Percentiles rank a stretch among this genome's conserved stretches.
These are phyloP conservation scores for Scolopax bukidnonensis DNA, from an alignment of 2,797 vertebrate genomes.

Conservation along the genomic window DNA sequence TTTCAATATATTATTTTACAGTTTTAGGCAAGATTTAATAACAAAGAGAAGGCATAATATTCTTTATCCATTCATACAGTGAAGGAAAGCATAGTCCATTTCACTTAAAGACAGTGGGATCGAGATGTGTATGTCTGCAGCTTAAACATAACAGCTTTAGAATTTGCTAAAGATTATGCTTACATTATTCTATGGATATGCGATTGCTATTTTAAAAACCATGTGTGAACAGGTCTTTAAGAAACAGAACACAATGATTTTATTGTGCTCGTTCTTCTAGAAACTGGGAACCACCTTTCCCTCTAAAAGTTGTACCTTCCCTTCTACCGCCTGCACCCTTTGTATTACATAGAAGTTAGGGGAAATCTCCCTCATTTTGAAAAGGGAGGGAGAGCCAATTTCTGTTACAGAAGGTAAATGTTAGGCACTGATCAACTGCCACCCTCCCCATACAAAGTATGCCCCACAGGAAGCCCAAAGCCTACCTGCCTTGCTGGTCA, in stretches of 20 bases:
- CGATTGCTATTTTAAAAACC: not conserved
- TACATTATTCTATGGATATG: slow-evolving; percentile 1
- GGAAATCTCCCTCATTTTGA: not conserved
- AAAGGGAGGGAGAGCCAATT: not conserved
- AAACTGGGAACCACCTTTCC: not conserved
- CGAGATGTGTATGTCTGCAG: not conserved
- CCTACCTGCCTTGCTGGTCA: not conserved
- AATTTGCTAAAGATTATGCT: slow-evolving; percentile 31
- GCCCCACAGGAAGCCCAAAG: not conserved
- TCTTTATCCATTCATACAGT: not conserved
- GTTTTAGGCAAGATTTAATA: slow-evolving; percentile 7
- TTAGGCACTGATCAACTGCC: not conserved
- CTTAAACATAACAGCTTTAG: slow-evolving; percentile 20
- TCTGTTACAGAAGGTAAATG: not conserved
- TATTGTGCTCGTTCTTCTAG: not conserved
- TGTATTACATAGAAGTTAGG: not conserved
- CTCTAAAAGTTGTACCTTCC: not conserved
- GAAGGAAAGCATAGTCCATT: not conserved
- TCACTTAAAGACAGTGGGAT: not conserved
- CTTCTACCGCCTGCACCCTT: not conserved
- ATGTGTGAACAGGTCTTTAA: not conserved
- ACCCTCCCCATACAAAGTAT: not conserved
- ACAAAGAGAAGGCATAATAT: not conserved
- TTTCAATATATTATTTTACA: slow-evolving; percentile 8
- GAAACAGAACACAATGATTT: not conserved